A percentile compares a stretch with the other conserved stretches of the same genome.
These are phyloP conservation scores for Oreochromis niloticus DNA, from an alignment of 2,113 vertebrate species.

Conservation along the genomic window DNA sequence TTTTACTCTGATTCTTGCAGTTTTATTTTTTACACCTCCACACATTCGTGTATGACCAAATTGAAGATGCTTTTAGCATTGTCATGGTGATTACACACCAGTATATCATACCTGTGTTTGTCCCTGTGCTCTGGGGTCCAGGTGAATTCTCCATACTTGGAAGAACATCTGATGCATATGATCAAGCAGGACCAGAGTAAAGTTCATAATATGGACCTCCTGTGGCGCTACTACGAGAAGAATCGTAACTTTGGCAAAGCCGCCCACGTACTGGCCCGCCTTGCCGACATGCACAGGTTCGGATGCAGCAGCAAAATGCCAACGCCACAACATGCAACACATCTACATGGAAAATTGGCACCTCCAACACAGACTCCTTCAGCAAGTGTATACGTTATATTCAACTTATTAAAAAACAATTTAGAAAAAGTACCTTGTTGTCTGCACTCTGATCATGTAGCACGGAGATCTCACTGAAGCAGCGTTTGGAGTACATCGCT, in stretches of 20 bases:
- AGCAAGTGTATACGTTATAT: background rate
- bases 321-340: background rate
- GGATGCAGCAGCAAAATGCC: background rate
- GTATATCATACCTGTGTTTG: background rate
- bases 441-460: conserved; percentile 55
- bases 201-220: conserved; percentile 93
- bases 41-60: background rate
- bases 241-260: conserved; percentile 91
- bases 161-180: conserved; percentile 92
- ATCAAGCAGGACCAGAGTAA: conserved; percentile 94
- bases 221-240: conserved; percentile 97
- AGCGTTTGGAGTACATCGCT: conserved; percentile 92
- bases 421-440: background rate
- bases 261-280: conserved; percentile 85
- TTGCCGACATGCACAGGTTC: conserved; percentile 94
- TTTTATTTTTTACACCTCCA: background rate
- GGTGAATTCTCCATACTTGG: conserved; percentile 92
- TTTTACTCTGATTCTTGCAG: background rate
- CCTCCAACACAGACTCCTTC: background rate
- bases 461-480: conserved; percentile 92
- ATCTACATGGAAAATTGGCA: background rate
- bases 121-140: conserved; percentile 39
- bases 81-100: background rate
- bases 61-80: background rate
- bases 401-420: background rate